These are phyloP conservation scores for Pterocles gutturalis DNA, from an alignment of 2,113 vertebrate genomes.

Conservation along the genomic window DNA sequence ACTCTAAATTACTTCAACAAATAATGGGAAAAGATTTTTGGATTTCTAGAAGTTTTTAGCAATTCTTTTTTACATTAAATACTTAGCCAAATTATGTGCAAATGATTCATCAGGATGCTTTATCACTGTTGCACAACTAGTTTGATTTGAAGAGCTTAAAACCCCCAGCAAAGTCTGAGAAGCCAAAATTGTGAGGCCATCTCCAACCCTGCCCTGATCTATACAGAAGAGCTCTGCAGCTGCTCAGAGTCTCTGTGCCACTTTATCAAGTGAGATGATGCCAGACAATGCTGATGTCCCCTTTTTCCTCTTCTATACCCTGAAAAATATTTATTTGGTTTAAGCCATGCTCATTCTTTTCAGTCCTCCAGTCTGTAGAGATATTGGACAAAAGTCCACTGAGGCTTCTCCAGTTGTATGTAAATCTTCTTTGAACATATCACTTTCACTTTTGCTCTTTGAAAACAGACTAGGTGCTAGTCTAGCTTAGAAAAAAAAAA, in stretches of 20 bases:
- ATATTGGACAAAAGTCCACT: not conserved
- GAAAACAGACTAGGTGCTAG: not conserved
- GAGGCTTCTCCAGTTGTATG: not conserved
- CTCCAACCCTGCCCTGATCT: not conserved
- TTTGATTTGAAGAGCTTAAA: not conserved
- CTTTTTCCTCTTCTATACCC: not conserved
- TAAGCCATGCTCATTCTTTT: not conserved
- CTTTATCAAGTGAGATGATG: not conserved
- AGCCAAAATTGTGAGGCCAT: not conserved
- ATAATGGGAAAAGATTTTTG: not conserved
- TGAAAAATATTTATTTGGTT: not conserved
- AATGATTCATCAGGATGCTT: not conserved
- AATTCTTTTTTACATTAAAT: not conserved
- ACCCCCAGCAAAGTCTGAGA: not conserved
- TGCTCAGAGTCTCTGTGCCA: not conserved
- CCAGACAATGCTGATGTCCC: not conserved
- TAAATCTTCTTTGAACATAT: not conserved
- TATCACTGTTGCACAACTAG: not conserved
- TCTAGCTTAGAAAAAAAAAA: not conserved
- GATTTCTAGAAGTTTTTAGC: not conserved
- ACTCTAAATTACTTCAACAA: not conserved
- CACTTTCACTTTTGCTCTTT: not conserved
- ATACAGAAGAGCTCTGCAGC: not conserved
- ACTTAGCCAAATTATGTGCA: not conserved
- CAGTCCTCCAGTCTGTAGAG: not conserved